Conservation (phyloP, 2,888 invertebrate species). For the Xestia rhomboidea region DNA sequence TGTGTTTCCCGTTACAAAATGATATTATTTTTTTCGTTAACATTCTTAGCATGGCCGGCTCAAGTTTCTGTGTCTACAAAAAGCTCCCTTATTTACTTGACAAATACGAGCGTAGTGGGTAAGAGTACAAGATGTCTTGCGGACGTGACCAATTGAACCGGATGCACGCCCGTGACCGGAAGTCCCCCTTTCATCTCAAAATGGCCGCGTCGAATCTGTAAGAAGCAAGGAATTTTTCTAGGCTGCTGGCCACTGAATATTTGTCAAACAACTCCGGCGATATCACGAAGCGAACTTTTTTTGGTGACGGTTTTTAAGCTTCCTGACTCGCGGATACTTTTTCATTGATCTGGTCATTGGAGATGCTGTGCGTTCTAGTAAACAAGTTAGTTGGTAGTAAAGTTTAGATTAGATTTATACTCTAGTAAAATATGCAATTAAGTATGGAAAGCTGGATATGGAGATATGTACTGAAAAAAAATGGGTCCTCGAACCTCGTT, state of each 20-base stretch:
- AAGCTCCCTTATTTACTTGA: conserved; percentile 76
- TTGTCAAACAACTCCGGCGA: conserved; percentile 78
- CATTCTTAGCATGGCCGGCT: conserved; percentile 75
- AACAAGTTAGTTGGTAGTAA: conserved; percentile 3
- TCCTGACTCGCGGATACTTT: conserved; percentile 74
- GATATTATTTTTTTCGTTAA: conserved; percentile 77
- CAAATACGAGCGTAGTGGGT: conserved; percentile 71
- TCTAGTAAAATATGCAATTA: neutral
- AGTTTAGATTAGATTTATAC: neutral
- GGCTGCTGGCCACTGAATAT: conserved; percentile 86
- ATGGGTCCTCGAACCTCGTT: neutral
- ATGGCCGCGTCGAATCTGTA: conserved; percentile 87
- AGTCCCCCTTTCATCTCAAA: conserved; percentile 87
- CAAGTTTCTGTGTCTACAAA: conserved; percentile 76
- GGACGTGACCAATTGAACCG: conserved; percentile 80
- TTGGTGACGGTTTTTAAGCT: conserved; percentile 74
- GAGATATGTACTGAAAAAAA: neutral
- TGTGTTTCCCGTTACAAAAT: conserved; percentile 76
- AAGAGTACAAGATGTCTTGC: conserved; percentile 63
- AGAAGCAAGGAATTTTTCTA: conserved; percentile 87
- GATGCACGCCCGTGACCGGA: conserved; percentile 87
- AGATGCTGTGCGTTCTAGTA: conserved; percentile 21
- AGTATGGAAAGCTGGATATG: neutral
- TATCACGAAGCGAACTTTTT: conserved; percentile 85
- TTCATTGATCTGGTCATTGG: conserved; percentile 34